Evolutionary conservation across 2,797 vertebrate genomes (phyloP).

Genomic region (Thaleichthys pacificus): DNA sequence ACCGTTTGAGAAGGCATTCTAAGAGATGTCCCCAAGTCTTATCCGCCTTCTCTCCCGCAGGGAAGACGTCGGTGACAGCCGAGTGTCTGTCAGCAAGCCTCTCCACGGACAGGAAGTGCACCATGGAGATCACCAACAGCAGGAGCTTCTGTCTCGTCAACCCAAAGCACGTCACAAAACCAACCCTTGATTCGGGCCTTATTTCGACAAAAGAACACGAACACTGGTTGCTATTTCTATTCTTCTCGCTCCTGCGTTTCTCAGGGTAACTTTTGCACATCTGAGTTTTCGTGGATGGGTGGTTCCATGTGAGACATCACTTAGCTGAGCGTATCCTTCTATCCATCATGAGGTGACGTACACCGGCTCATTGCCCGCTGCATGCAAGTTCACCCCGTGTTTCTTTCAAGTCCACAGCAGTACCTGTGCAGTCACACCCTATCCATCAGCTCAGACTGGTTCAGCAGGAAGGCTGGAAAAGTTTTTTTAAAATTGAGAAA

Average conservation of each 20-base stretch:
- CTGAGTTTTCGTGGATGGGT: slow-evolving; percentile 61
- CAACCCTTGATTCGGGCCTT: background rate
- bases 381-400: slow-evolving; percentile 64
- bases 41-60: slow-evolving; percentile 34
- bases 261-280: slow-evolving; percentile 46
- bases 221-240: background rate
- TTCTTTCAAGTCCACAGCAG: slow-evolving; percentile 65
- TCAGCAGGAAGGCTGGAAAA: slow-evolving; percentile 48
- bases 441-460: slow-evolving; percentile 67
- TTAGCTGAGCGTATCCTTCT: slow-evolving; percentile 66
- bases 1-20: background rate
- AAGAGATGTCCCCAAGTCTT: background rate
- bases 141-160: slow-evolving; percentile 66
- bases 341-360: slow-evolving; percentile 67
- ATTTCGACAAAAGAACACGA: background rate
- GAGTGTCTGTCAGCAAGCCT: slow-evolving; percentile 69
- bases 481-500: slow-evolving; percentile 51
- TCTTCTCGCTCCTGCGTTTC: slow-evolving; percentile 39
- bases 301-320: slow-evolving; percentile 70
- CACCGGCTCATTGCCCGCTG: slow-evolving; percentile 70
- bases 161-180: slow-evolving; percentile 63
- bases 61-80: slow-evolving; percentile 67
- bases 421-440: slow-evolving; percentile 60
- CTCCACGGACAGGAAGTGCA: slow-evolving; percentile 72
- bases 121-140: slow-evolving; percentile 70